A percentile compares a stretch with the other conserved stretches of the same genome.
These are phyloP conservation scores for Sebastes vulpes DNA, from an alignment of 2,797 vertebrate genomes.

Conservation along the genomic window DNA sequence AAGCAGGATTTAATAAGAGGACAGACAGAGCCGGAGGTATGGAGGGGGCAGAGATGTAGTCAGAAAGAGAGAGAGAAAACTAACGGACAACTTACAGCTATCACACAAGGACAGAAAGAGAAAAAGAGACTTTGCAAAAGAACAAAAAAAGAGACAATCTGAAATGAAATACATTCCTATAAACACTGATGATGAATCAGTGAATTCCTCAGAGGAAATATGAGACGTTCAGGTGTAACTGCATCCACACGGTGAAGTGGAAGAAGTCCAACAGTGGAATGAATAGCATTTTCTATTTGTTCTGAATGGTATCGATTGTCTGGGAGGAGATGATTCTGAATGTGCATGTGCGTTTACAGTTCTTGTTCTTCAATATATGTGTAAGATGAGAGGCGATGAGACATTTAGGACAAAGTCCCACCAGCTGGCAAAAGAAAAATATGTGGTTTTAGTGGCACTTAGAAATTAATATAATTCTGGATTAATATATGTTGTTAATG, in stretches of 20 bases:
- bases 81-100: not conserved
- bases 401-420: not conserved
- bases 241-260: slow-evolving; percentile 5
- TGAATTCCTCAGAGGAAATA: slow-evolving; percentile 1
- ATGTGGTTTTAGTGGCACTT: not conserved
- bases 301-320: slow-evolving; percentile 46
- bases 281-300: slow-evolving; percentile 36
- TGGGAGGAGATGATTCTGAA: not conserved
- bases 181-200: not conserved
- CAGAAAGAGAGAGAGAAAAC: not conserved
- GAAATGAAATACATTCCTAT: not conserved
- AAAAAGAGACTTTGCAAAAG: not conserved
- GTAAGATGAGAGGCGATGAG: not conserved
- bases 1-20: not conserved
- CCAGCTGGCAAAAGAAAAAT: too few relatives aligned
- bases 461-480: not conserved
- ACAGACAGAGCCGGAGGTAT: not conserved
- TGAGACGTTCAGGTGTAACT: not conserved
- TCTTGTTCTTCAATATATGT: not conserved
- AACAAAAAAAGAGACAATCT: not conserved
- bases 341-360: not conserved
- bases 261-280: slow-evolving; percentile 9
- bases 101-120: too few relatives aligned
- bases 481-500: not conserved
- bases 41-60: not conserved